Base-by-base conservation (phyloP, 2,113 vertebrate genomes). In the Rallus limicola region DNA sequence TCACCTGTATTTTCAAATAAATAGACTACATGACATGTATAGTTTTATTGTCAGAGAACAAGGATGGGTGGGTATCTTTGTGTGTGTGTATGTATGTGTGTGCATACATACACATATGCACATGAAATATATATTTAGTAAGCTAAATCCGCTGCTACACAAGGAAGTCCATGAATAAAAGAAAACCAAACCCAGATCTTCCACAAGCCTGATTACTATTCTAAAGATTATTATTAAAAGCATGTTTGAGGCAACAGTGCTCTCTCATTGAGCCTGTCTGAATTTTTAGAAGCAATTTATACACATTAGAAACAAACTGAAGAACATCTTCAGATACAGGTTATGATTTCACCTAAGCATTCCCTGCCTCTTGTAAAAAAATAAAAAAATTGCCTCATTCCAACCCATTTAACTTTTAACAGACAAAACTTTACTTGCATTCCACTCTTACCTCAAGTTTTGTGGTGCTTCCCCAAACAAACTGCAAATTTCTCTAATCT, bases 401-500 rank as follows among this genome's bases (percentile, higher is more conserved):
- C 16, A 78, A 75, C 5, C 2, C 36, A 78, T 31, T 14, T 19
- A 72, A 63, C 10, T 48, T 40, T 11, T 25, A 94, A 83, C 6
- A 69, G 67, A 64, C 10, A 83, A 82, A 48, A 86, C 26, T 53
- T 46, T 29, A 69, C 20, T 48, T 42, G 56, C 19, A 38, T 68
- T 44, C 31, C 28, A 53, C 63, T 82, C 96, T 98, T 98, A 99
- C 99, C 99, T 99, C 82, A 99, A 98, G 94, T 99, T 99, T 94
- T 99, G 99, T 88, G 99, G 99, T 62, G 99, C 99, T 98, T 99
- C 99, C 94, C 99, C 99, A 98, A 99, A 99, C 95, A 99, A 99
- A 98, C 99, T 99, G 97, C 99, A 99, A 94, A 99, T 99, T 98
- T 99, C 99, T 98, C 99, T 98, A 93, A 99, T 99, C 96, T 99